phyloP scores from a whole-genome alignment of 2,888 invertebrate species.

The Cephus sareptanus region DNA sequence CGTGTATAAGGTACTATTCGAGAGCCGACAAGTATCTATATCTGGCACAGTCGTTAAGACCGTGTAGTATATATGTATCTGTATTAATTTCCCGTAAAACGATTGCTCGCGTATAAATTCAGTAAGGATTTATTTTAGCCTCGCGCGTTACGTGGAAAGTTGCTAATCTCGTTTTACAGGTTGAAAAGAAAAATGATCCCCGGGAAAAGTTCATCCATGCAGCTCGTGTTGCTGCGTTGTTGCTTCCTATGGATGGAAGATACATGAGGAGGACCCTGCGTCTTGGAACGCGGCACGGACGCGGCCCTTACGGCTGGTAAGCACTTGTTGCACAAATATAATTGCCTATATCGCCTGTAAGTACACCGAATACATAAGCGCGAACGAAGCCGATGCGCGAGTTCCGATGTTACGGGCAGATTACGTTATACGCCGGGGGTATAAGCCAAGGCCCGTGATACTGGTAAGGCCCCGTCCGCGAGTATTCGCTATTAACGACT shows the following conservation, averaged over 20 bases:
- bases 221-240: neutral
- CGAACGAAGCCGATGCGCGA: constrained; percentile 11
- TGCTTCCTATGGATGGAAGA: neutral
- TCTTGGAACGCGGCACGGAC: neutral
- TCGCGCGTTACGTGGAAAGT: neutral
- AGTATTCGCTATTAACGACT: constrained; percentile 52
- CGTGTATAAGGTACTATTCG: neutral
- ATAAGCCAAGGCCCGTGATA: constrained; percentile 11
- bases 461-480: constrained; percentile 20
- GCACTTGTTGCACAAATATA: constrained; percentile 34
- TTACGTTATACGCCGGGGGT: constrained; percentile 22
- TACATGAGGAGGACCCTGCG: neutral
- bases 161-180: too few species aligned
- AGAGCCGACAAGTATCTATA: neutral
- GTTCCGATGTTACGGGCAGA: constrained; percentile 31
- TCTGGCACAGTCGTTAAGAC: neutral
- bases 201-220: neutral
- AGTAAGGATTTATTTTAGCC: neutral
- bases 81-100: neutral
- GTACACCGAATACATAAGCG: constrained; percentile 23
- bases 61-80: neutral
- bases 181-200: neutral
- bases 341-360: constrained; percentile 28
- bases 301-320: constrained; percentile 17
- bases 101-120: neutral